Conservation (phyloP, 2,888 invertebrate species). For the Acanthococcus lagerstroemiae region DNA sequence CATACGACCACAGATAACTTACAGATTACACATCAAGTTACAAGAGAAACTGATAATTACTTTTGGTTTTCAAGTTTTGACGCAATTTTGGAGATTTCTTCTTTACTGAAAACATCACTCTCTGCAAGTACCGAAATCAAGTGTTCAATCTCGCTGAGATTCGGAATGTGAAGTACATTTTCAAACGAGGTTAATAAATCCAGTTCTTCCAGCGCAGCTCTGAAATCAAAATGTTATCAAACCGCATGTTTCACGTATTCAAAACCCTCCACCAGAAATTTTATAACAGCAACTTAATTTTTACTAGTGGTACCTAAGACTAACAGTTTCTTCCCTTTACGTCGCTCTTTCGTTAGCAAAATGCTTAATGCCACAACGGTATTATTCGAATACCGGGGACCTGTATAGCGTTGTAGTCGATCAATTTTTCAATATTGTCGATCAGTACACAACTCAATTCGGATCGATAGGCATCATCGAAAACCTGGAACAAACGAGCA, state of each 20-base stretch:
- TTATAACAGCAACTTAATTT: conserved; percentile 48
- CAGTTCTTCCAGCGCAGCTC: conserved; percentile 90
- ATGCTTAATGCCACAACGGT: conserved; percentile 92
- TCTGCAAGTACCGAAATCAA: conserved; percentile 71
- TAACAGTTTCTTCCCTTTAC: conserved; percentile 81
- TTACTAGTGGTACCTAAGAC: conserved; percentile 90
- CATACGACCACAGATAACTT: too few relatives aligned
- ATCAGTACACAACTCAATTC: conserved; percentile 90
- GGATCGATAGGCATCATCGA: conserved; percentile 98
- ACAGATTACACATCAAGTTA: too few relatives aligned
- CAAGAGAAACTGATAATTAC: too few relatives aligned
- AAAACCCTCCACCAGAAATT: background rate
- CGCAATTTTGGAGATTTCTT: conserved; percentile 62
- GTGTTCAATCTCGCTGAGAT: conserved; percentile 75
- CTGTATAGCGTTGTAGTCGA: conserved; percentile 97
- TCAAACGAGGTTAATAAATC: conserved; percentile 89
- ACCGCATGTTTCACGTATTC: background rate
- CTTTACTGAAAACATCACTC: conserved; percentile 63
- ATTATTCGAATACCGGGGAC: conserved; percentile 93
- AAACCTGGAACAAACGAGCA: conserved; percentile 53
- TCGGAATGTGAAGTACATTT: conserved; percentile 82
- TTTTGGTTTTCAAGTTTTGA: conserved; percentile 66
- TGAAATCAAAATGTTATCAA: conserved; percentile 40
- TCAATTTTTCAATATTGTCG: conserved; percentile 91
- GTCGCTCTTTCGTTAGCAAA: conserved; percentile 88